These are phyloP conservation scores for Leptopilina clavipes DNA, from an alignment of 1,140 invertebrate genomes.

Conservation along the genomic window DNA sequence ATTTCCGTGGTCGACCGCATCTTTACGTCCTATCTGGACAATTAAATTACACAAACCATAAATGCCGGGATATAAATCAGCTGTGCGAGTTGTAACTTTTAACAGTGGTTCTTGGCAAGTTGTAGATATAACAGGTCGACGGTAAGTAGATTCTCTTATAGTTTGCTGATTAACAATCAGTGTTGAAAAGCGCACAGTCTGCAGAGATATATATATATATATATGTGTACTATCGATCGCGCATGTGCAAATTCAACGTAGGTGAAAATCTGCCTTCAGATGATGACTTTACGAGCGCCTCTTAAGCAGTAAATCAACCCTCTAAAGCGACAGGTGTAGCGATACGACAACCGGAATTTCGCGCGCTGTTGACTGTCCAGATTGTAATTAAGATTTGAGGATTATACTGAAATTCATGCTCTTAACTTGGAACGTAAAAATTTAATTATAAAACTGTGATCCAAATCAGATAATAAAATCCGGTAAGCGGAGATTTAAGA, in stretches of 20 bases:
- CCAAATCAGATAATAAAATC: background rate
- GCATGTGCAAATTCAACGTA: background rate
- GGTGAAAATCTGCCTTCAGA: conserved; percentile 28
- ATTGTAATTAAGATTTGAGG: conserved; percentile 33
- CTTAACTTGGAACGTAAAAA: conserved; percentile 2
- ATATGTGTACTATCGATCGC: background rate
- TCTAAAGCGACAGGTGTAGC: conserved; percentile 31
- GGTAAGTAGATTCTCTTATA: conserved; percentile 31
- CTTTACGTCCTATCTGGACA: conserved; percentile 65
- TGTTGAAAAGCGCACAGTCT: conserved; percentile 30
- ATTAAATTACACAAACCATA: conserved; percentile 67
- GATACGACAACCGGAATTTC: conserved; percentile 32
- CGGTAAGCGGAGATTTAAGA: no score
- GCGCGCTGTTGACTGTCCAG: conserved; percentile 26
- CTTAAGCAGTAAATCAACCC: conserved; percentile 24
- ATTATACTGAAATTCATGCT: conserved; percentile 24
- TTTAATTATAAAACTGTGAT: conserved; percentile 13
- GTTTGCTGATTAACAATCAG: conserved; percentile 38
- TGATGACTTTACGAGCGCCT: conserved; percentile 36
- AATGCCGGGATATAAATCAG: conserved; percentile 62
- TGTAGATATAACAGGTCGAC: conserved; percentile 24
- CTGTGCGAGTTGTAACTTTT: conserved; percentile 40
- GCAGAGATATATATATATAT: background rate
- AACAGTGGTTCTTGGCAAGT: conserved; percentile 25
- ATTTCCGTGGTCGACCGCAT: conserved; percentile 49